Percentiles rank a stretch among this genome's conserved stretches.
Evolutionary conservation across 92 coral and sea anemone species (phyloP).

Genomic region (Metridium senile): DNA sequence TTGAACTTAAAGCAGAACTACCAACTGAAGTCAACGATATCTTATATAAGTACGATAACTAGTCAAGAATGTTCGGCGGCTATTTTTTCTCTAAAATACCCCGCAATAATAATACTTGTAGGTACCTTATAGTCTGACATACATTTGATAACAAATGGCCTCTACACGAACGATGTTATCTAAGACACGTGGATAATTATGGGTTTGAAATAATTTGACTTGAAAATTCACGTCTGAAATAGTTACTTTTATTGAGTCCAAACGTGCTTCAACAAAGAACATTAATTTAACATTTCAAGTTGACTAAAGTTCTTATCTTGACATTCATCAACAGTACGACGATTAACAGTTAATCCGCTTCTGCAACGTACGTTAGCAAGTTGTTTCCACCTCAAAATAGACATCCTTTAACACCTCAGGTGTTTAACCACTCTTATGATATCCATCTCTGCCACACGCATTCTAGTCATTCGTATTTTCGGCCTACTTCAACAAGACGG

Average conservation of each 20-base stretch:
- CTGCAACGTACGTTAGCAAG: not conserved
- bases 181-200: not conserved
- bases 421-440: not conserved
- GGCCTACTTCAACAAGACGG: conserved; percentile 5
- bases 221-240: not conserved
- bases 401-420: conserved; percentile 3
- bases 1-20: not conserved
- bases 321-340: conserved; percentile 10
- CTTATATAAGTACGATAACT: not conserved
- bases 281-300: not conserved
- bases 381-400: conserved; percentile 11
- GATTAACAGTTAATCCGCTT: conserved; percentile 24
- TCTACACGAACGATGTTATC: conserved; percentile 1
- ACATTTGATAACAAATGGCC: conserved; percentile 14
- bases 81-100: not conserved
- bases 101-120: conserved; percentile 3
- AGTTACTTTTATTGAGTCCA: not conserved
- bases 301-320: conserved; percentile 1
- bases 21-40: not conserved
- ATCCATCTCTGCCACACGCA: conserved; percentile 20
- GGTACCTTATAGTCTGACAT: conserved; percentile 17
- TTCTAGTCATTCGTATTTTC: not conserved
- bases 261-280: conserved; percentile 9
- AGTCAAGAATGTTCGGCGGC: not conserved
- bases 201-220: not conserved